Conservation (phyloP, 1,140 invertebrate genomes). For the Orussus abietinus region DNA sequence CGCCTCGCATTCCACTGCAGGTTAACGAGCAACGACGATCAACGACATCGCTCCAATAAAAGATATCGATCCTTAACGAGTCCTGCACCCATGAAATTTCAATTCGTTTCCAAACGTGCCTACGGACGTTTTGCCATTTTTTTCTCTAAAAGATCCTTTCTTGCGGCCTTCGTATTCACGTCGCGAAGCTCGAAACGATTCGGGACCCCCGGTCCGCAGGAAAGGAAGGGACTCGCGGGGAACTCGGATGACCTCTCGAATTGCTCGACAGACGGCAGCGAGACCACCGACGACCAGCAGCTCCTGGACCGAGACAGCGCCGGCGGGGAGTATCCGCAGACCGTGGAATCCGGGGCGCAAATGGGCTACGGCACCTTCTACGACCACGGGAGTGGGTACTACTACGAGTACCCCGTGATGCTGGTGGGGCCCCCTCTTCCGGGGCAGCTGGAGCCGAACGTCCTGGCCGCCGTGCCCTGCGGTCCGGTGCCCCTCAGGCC, state of each 20-base stretch:
- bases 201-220: too few relatives aligned
- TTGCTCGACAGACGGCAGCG: conserved; percentile 50
- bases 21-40: conserved; percentile 23
- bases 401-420: conserved; percentile 50
- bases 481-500: conserved; percentile 49
- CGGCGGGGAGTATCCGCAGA: conserved; percentile 28
- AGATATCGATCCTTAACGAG: too few relatives aligned
- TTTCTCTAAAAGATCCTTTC: too few relatives aligned
- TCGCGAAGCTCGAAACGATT: too few relatives aligned
- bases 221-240: too few relatives aligned
- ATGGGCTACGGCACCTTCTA: conserved; percentile 45
- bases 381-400: conserved; percentile 44
- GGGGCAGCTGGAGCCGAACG: conserved; percentile 36
- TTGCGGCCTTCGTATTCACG: too few relatives aligned
- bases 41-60: not conserved
- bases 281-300: conserved; percentile 48
- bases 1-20: conserved; percentile 52
- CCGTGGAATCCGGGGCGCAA: conserved; percentile 28
- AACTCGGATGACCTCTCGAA: too few relatives aligned
- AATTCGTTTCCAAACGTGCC: conserved; percentile 5
- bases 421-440: conserved; percentile 42
- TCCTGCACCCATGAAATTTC: too few relatives aligned
- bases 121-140: too few relatives aligned
- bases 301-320: conserved; percentile 37
- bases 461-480: conserved; percentile 48